phyloP scores from a whole-genome alignment of 2,113 vertebrate species.

The Larimichthys crocea region DNA sequence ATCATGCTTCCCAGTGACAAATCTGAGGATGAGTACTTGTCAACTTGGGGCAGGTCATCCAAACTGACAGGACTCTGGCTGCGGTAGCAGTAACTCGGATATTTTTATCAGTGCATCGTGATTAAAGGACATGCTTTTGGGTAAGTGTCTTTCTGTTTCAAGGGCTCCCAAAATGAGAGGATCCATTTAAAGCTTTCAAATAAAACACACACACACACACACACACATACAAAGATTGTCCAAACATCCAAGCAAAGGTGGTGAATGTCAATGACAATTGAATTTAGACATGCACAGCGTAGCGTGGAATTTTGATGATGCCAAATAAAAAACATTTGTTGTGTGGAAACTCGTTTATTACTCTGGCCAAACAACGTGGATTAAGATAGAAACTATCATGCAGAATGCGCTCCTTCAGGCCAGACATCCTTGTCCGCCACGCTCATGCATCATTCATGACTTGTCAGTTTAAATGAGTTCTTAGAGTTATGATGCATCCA shows the following conservation, averaged over 20 bases:
- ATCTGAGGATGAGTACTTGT: conserved; percentile 59
- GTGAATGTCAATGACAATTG: neutral
- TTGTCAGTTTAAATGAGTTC: conserved; percentile 60
- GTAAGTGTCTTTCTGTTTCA: conserved; percentile 49
- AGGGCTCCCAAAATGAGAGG: conserved; percentile 45
- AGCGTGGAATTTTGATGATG: neutral
- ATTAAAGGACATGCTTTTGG: conserved; percentile 62
- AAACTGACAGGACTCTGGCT: conserved; percentile 67
- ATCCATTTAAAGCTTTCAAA: conserved; percentile 35
- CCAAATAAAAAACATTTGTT: conserved; percentile 14
- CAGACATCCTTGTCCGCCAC: conserved; percentile 54
- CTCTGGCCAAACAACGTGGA: conserved; percentile 25
- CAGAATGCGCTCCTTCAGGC: conserved; percentile 36
- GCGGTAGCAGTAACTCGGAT: conserved; percentile 55
- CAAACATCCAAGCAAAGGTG: neutral
- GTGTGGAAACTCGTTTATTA: conserved; percentile 1
- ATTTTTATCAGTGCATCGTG: conserved; percentile 62
- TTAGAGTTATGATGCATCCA: conserved; percentile 40
- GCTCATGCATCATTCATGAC: conserved; percentile 67
- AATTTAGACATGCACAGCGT: neutral
- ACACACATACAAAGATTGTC: neutral
- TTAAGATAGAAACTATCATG: conserved; percentile 50
- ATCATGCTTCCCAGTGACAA: conserved; percentile 45
- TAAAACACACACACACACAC: conserved; percentile 5
- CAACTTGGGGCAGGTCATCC: conserved; percentile 62